Percentiles rank a stretch among this genome's conserved stretches.
Conservation (phyloP, 2,113 vertebrate genomes). For the Vidua macroura region DNA sequence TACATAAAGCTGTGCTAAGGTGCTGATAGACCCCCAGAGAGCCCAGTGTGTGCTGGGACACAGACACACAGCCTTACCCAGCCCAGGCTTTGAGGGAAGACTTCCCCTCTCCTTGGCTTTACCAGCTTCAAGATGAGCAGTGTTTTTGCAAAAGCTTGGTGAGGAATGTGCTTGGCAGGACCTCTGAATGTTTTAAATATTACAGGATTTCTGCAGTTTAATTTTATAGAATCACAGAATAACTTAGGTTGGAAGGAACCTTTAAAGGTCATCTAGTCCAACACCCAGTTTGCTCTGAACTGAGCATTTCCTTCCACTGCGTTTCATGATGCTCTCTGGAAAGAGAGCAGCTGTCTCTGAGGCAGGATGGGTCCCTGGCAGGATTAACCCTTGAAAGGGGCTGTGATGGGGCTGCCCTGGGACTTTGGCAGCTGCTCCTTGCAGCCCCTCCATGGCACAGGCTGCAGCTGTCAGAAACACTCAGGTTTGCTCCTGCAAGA, state of each 20-base stretch:
- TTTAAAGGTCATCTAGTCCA: neutral
- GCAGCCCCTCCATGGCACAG: neutral
- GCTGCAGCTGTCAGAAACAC: neutral
- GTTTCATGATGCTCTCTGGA: neutral
- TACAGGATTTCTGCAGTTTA: neutral
- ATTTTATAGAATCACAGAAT: neutral
- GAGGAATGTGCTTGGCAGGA: neutral
- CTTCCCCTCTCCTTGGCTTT: neutral
- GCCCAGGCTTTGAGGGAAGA: neutral
- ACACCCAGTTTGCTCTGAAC: neutral
- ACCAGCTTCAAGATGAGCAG: neutral
- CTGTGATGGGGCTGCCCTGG: neutral
- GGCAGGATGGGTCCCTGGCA: neutral
- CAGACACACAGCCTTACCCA: neutral
- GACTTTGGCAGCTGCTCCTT: neutral
- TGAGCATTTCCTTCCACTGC: neutral
- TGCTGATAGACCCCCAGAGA: neutral
- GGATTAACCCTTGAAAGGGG: neutral
- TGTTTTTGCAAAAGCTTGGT: neutral
- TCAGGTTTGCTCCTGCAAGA: neutral
- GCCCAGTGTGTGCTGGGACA: neutral
- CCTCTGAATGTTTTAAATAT: constrained; percentile 3
- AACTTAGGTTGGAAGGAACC: neutral
- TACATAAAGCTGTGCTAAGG: neutral
- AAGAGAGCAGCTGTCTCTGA: neutral